Evolutionary conservation across 2,888 invertebrate species (phyloP).

Genomic region (Spatulosminthurus flaviceps): DNA sequence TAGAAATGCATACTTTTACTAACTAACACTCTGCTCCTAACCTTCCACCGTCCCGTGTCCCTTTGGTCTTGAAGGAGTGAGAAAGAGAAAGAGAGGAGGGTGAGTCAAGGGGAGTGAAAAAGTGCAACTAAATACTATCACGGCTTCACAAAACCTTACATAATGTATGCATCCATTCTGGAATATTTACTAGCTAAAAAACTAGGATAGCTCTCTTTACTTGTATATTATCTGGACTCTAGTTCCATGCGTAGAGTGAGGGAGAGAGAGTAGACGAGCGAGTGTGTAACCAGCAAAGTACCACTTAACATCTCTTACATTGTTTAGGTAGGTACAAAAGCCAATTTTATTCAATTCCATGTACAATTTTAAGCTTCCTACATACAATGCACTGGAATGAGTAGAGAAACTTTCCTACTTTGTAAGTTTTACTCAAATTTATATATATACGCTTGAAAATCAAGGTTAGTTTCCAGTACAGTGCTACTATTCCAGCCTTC

Average conservation of each 20-base stretch:
- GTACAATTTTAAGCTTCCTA: neutral
- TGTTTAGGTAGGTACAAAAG: conserved; percentile 11
- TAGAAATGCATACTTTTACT: neutral
- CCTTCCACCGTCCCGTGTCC: neutral
- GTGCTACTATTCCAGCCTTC: no score
- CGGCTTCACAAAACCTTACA: no score
- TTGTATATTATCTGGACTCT: neutral
- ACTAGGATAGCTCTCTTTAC: neutral
- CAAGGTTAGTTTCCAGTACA: no score
- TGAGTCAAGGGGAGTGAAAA: neutral
- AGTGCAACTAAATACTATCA: no score
- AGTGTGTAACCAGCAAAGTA: conserved; percentile 5
- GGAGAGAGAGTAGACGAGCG: neutral
- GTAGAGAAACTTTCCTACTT: neutral
- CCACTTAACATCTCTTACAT: conserved; percentile 10
- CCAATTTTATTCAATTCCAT: conserved; percentile 7
- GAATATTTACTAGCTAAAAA: neutral
- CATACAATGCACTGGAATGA: neutral
- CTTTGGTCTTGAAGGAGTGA: neutral
- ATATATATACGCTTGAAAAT: no score
- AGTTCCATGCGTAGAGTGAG: neutral
- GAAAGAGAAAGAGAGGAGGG: conserved; percentile 8
- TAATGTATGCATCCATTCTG: neutral
- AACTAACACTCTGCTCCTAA: neutral
- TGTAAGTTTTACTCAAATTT: no score